Conservation (phyloP, 2,797 vertebrate species). For the Heteromormyrus szaboi region DNA sequence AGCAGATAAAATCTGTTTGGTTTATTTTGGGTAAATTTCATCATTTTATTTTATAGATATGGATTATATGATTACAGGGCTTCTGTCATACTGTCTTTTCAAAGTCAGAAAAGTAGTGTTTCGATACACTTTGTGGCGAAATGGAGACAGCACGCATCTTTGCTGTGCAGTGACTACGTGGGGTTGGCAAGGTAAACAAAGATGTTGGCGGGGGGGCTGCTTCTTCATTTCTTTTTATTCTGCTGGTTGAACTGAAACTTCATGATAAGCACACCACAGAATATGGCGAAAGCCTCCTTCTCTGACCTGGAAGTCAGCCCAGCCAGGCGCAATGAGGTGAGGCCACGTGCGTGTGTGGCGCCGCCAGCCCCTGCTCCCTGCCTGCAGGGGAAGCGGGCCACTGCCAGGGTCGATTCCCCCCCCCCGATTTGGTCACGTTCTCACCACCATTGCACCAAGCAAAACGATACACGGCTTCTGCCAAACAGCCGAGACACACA, state of each 20-base stretch:
- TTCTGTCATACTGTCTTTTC: not conserved
- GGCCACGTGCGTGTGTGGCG: constrained; percentile 73
- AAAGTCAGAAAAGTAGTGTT: not conserved
- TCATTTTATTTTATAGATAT: not conserved
- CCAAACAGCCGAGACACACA: constrained; percentile 49
- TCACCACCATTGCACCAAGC: constrained; percentile 66
- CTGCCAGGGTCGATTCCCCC: constrained; percentile 83
- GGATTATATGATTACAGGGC: not conserved
- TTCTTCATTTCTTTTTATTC: constrained; percentile 14
- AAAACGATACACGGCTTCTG: constrained; percentile 72
- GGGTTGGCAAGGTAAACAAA: constrained; percentile 15
- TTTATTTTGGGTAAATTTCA: not conserved
- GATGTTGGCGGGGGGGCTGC: not conserved
- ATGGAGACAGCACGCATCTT: not conserved
- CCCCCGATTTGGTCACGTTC: constrained; percentile 80
- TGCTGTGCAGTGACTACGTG: not conserved
- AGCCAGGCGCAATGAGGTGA: constrained; percentile 52
- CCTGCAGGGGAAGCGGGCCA: constrained; percentile 75
- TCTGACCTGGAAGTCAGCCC: constrained; percentile 67
- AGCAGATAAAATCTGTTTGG: not conserved
- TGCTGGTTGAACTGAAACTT: constrained; percentile 63
- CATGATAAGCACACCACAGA: constrained; percentile 43
- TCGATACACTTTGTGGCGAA: not conserved
- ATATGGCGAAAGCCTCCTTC: constrained; percentile 41
- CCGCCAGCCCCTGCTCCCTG: constrained; percentile 67